These are phyloP conservation scores for Heliconius hermathena DNA, from an alignment of 1,140 invertebrate genomes.

Conservation along the genomic window DNA sequence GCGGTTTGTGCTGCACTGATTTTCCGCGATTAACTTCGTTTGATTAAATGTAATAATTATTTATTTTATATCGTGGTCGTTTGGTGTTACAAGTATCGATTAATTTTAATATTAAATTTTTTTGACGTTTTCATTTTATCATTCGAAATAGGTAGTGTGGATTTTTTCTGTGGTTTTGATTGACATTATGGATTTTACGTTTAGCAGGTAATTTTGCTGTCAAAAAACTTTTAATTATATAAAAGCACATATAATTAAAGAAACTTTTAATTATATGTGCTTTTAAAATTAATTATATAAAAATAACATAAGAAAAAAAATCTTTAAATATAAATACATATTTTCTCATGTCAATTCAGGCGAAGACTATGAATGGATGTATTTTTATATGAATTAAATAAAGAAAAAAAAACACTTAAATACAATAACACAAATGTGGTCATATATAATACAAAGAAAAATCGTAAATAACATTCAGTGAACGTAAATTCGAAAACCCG, in stretches of 20 bases:
- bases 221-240: not conserved
- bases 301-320: too few species aligned
- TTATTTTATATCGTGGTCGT: too few species aligned
- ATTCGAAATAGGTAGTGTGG: not conserved
- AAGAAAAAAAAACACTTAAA: not conserved
- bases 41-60: not conserved
- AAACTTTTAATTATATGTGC: not conserved
- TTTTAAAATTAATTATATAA: not conserved
- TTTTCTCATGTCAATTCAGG: not conserved
- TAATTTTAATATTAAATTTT: too few species aligned
- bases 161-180: not conserved
- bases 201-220: not conserved
- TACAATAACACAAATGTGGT: not conserved
- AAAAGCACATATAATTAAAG: not conserved
- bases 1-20: conserved; percentile 10
- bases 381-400: not conserved
- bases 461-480: not conserved
- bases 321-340: too few species aligned
- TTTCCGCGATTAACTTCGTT: not conserved
- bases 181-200: not conserved
- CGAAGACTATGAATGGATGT: not conserved
- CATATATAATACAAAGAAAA: not conserved
- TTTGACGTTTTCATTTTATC: too few species aligned
- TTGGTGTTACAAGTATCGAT: too few species aligned
- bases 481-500: conserved; percentile 27